A percentile compares a stretch with the other conserved stretches of the same genome.
These are phyloP conservation scores for Conger conger DNA, from an alignment of 2,113 vertebrate species.

Conservation along the genomic window DNA sequence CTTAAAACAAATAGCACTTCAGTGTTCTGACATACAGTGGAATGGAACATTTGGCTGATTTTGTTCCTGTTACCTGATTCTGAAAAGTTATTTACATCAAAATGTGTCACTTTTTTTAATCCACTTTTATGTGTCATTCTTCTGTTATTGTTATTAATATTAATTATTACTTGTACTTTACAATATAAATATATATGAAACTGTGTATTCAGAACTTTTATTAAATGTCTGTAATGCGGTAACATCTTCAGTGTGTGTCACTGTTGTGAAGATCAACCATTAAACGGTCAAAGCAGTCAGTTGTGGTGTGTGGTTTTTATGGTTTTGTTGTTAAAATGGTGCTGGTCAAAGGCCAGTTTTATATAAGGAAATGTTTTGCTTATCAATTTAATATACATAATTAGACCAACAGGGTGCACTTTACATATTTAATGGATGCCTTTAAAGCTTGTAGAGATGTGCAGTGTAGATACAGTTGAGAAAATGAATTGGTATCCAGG, in stretches of 20 bases:
- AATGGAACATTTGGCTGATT: slow-evolving; percentile 87
- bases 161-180: slow-evolving; percentile 76
- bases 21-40: slow-evolving; percentile 89
- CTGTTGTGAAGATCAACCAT: slow-evolving; percentile 72
- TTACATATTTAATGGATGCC: no score
- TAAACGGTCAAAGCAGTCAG: slow-evolving; percentile 50
- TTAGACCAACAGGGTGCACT: no score
- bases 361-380: no score
- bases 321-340: not conserved
- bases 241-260: slow-evolving; percentile 74
- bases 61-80: slow-evolving; percentile 89
- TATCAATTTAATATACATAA: no score
- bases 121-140: slow-evolving; percentile 75
- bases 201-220: slow-evolving; percentile 74
- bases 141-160: slow-evolving; percentile 72
- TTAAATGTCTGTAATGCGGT: slow-evolving; percentile 75
- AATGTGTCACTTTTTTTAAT: slow-evolving; percentile 70
- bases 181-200: slow-evolving; percentile 73
- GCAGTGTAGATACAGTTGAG: no score
- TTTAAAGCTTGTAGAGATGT: no score
- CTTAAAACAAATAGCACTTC: slow-evolving; percentile 93
- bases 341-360: not conserved
- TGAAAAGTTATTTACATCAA: slow-evolving; percentile 72
- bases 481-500: no score
- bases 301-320: not conserved